Conservation (phyloP, 2,113 vertebrate species). For the Myrmecobius fasciatus region DNA sequence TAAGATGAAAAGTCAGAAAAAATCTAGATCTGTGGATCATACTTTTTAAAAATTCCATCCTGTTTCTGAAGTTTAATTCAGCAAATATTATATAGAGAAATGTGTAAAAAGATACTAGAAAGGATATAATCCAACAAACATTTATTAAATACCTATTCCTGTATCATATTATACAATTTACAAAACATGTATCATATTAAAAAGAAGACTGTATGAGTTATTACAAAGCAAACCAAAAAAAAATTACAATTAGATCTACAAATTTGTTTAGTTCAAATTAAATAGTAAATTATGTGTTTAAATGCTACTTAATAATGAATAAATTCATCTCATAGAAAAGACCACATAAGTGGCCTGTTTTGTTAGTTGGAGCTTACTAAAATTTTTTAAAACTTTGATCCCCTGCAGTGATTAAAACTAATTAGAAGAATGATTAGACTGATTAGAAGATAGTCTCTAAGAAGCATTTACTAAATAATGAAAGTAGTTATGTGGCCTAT, state of each 20-base stretch:
- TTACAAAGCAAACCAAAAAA: neutral
- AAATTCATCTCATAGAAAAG: conserved; percentile 13
- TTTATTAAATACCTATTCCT: too few species aligned
- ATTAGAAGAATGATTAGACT: neutral
- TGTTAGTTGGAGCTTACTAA: conserved; percentile 2
- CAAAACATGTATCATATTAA: neutral
- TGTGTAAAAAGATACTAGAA: too few species aligned
- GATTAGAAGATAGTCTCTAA: conserved; percentile 26
- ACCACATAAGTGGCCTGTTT: neutral
- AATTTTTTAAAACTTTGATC: conserved; percentile 23
- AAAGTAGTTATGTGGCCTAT: conserved; percentile 47
- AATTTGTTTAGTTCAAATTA: neutral
- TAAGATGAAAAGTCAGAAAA: too few species aligned
- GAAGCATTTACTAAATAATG: conserved; percentile 27
- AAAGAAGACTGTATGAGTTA: neutral
- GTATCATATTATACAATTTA: too few species aligned
- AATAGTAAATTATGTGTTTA: conserved; percentile 36
- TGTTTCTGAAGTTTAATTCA: too few species aligned
- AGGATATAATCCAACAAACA: too few species aligned
- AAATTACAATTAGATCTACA: neutral
- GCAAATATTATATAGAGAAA: too few species aligned
- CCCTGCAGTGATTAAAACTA: conserved; percentile 8
- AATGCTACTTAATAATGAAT: conserved; percentile 38
- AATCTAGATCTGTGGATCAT: too few species aligned
- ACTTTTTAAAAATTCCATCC: too few species aligned